Conservation (phyloP, 2,888 invertebrate species). For the Nymphalis polychloros region DNA sequence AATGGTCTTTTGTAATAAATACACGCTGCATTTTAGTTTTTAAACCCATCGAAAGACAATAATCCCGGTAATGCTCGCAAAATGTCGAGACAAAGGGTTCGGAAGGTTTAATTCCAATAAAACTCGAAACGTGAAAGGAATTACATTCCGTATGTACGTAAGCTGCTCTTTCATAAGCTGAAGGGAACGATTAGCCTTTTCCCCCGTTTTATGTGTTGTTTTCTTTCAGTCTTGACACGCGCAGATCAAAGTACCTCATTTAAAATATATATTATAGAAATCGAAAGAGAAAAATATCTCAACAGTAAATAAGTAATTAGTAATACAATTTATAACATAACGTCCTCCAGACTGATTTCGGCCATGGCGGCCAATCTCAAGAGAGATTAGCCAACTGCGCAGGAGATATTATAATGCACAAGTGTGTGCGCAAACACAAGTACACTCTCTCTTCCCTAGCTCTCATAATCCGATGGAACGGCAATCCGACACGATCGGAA, state of each 20-base stretch:
- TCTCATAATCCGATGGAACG: too few species aligned
- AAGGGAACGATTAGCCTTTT: slow-evolving; percentile 22
- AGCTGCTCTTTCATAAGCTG: slow-evolving; percentile 30
- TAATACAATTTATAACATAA: too few species aligned
- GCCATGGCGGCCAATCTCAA: too few species aligned
- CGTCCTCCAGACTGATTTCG: too few species aligned
- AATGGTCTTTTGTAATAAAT: slow-evolving; percentile 43
- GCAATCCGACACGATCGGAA: too few species aligned
- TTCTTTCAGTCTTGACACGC: background rate
- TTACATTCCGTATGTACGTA: slow-evolving; percentile 44
- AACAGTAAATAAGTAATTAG: too few species aligned
- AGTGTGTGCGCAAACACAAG: too few species aligned
- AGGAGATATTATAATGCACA: too few species aligned
- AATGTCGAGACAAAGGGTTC: slow-evolving; percentile 72
- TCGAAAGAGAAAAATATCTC: too few species aligned
- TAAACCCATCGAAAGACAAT: slow-evolving; percentile 54
- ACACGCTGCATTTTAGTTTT: slow-evolving; percentile 42
- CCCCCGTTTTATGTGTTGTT: slow-evolving; percentile 14
- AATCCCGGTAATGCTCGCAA: slow-evolving; percentile 68
- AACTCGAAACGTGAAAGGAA: slow-evolving; percentile 73
- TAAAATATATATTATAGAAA: too few species aligned
- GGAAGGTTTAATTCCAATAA: slow-evolving; percentile 75
- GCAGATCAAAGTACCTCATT: background rate
- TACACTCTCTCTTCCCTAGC: too few species aligned
- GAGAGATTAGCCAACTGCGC: too few species aligned